phyloP scores from a whole-genome alignment of 1,140 invertebrate species.

The Anoplolepis gracilipes region DNA sequence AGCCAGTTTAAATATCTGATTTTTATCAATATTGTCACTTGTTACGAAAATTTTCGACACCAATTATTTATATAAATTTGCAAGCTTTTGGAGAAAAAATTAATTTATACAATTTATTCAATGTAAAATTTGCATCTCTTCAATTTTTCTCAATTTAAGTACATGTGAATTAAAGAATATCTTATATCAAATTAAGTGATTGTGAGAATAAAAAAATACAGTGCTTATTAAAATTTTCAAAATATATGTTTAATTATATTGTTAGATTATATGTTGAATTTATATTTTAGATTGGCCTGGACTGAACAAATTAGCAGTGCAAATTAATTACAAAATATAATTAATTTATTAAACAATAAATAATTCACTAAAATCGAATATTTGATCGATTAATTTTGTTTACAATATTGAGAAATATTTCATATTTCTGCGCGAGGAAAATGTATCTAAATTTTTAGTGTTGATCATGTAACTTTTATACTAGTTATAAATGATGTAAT shows the following conservation, averaged over 20 bases:
- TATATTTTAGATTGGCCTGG: background rate
- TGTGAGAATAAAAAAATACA: too few species aligned
- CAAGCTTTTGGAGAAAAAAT: background rate
- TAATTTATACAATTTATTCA: background rate
- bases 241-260: too few species aligned
- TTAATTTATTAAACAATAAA: too few species aligned
- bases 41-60: background rate
- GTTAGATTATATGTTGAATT: background rate
- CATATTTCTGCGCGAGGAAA: background rate
- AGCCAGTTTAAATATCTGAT: background rate
- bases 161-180: background rate
- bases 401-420: background rate
- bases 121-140: background rate
- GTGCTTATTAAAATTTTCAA: background rate
- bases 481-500: slow-evolving; percentile 20
- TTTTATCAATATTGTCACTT: background rate
- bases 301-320: too few species aligned
- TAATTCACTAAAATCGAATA: background rate
- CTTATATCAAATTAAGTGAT: background rate
- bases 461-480: background rate
- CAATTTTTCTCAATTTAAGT: background rate
- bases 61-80: slow-evolving; percentile 23
- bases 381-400: background rate
- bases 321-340: too few species aligned
- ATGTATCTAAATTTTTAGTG: slow-evolving; percentile 1